These are phyloP conservation scores for Synanthedon vespiformis DNA, from an alignment of 2,888 invertebrate genomes.

Conservation along the genomic window DNA sequence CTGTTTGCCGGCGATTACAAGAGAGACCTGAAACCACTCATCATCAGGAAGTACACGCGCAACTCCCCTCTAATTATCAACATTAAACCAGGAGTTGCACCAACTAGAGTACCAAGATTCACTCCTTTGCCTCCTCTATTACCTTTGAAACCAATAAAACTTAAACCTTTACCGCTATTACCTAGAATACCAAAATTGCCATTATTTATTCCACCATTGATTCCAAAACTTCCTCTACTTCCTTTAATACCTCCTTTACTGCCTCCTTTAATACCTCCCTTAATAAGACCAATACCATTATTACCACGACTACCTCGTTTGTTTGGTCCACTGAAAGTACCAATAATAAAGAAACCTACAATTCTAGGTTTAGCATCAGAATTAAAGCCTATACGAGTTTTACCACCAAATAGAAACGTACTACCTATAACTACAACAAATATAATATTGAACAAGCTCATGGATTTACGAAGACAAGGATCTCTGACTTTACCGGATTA, in stretches of 20 bases:
- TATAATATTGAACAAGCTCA: slow-evolving; percentile 23
- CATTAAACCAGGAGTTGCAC: slow-evolving; percentile 9
- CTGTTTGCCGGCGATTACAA: slow-evolving; percentile 33
- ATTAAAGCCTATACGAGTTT: slow-evolving; percentile 15
- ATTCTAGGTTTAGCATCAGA: slow-evolving; percentile 16
- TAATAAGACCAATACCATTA: slow-evolving; percentile 12
- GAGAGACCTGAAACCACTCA: slow-evolving; percentile 20
- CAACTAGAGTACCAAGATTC: background rate
- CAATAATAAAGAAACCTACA: slow-evolving; percentile 16
- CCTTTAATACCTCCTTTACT: slow-evolving; percentile 13
- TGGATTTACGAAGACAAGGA: slow-evolving; percentile 29
- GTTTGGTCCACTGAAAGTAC: slow-evolving; percentile 18
- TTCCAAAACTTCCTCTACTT: slow-evolving; percentile 12
- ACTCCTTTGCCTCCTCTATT: slow-evolving; percentile 5
- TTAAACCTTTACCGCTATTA: slow-evolving; percentile 5
- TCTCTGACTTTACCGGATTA: slow-evolving; percentile 30
- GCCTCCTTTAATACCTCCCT: slow-evolving; percentile 12
- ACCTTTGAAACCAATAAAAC: slow-evolving; percentile 2
- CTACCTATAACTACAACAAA: slow-evolving; percentile 7
- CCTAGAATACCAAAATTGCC: slow-evolving; percentile 14
- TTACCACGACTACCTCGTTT: slow-evolving; percentile 10
- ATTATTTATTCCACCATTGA: slow-evolving; percentile 9
- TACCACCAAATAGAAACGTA: slow-evolving; percentile 4
- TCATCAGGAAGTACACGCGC: slow-evolving; percentile 25
- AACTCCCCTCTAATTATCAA: slow-evolving; percentile 35